Evolutionary conservation across 1,140 invertebrate genomes (phyloP), one percentile per base, ranked within the genome.

Genomic region (Bradysia coprophila): DNA sequence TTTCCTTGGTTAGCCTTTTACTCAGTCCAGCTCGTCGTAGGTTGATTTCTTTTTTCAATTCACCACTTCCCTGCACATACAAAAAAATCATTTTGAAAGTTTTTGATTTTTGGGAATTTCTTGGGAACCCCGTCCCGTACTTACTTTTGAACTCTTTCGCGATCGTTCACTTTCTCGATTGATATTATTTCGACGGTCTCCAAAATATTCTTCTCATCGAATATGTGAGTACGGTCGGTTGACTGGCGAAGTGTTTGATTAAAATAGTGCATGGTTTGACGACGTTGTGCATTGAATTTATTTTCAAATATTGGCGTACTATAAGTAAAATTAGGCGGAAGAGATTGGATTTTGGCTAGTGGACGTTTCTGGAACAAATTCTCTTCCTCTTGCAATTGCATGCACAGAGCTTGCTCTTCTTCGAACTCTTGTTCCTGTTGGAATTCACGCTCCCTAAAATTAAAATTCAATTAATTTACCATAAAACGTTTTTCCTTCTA

Each of bases 361-460:
- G 68, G 69, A 42, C 66, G 56, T 39, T 52, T 49, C 39, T 52
- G 49, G 16, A 50, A 33, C 18, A 46, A 45, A 43, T 58, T 55
- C 42, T 61, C 59, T 45, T 54, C 49, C 45, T 60, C 53, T 49
- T 53, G 52, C 52, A 61, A 46, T 51, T 61, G 56, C 45, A 75
- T 58, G 51, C 69, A 74, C 41, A 79, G 60, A 43, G 76, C 78
- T 48, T 78, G 67, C 46, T 79, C 73, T 48, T 82, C 78, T 43
- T 77, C 75, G 43, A 78, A 73, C 44, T 80, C 78, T 48, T 80
- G 78, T 48, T 79, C 74, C 39, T 76, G 68, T 44, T 78, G 75
- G 38, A 81, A 65, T 64, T 92, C 87, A 41, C 82, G 72, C 57
- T 90, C 85, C n/a, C n/a, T n/a, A n/a, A n/a, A n/a, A n/a, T n/a